phyloP scores from a whole-genome alignment of 2,113 vertebrate genomes.

The Dinomys branickii region DNA sequence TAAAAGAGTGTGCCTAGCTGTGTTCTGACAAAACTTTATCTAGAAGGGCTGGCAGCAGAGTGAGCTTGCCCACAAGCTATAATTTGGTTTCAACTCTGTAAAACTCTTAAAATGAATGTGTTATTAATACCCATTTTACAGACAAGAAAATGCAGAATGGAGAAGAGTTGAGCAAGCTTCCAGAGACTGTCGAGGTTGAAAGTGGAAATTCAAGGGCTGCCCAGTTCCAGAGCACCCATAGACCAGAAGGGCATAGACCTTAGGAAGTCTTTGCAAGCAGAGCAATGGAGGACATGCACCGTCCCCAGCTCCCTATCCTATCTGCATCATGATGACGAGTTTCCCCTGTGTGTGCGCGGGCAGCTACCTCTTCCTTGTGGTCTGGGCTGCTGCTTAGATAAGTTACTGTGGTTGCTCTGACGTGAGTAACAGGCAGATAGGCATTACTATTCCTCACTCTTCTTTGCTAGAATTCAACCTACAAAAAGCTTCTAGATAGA shows the following conservation, averaged over 20 bases:
- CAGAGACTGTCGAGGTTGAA: not conserved
- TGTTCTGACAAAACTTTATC: not conserved
- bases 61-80: not conserved
- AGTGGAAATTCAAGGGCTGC: not conserved
- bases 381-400: not conserved
- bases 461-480: not conserved
- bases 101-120: not conserved
- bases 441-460: not conserved
- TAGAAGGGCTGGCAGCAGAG: not conserved
- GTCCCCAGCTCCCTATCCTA: not conserved
- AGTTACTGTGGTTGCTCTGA: not conserved
- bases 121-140: not conserved
- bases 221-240: not conserved
- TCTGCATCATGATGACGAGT: too few relatives aligned
- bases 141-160: not conserved
- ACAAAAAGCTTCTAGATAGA: not conserved
- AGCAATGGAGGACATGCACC: fast-evolving
- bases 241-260: fast-evolving
- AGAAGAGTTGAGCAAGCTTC: not conserved
- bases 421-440: not conserved
- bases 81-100: not conserved
- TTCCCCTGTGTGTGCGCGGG: not conserved
- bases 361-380: not conserved
- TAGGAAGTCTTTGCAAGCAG: not conserved
- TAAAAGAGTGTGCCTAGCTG: not conserved